Conservation (phyloP, 2,797 vertebrate species). For the Tamandua tetradactyla region DNA sequence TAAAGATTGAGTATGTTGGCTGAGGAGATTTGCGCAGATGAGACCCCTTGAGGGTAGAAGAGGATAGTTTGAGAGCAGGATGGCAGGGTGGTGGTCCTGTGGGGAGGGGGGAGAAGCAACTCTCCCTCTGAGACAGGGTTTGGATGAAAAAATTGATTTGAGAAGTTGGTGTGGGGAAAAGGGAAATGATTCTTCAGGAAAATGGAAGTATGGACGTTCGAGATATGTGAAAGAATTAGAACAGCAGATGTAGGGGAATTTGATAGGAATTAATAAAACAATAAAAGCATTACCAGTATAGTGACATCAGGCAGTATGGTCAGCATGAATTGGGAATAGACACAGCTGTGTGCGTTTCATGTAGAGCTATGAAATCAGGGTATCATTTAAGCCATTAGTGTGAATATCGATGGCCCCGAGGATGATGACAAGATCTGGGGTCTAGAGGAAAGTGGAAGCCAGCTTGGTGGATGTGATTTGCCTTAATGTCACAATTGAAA, state of each 20-base stretch:
- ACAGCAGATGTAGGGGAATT: background rate
- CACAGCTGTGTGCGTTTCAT: background rate
- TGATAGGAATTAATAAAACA: background rate
- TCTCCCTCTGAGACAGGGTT: background rate
- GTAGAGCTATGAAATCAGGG: background rate
- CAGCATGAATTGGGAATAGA: background rate
- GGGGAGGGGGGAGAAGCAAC: background rate
- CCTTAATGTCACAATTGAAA: background rate
- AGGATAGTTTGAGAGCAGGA: background rate
- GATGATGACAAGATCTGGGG: background rate
- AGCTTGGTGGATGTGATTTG: background rate
- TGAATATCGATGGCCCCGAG: background rate
- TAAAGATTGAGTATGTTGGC: background rate
- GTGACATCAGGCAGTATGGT: background rate
- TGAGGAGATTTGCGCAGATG: background rate
- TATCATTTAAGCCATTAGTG: background rate
- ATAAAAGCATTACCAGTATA: rapidly evolving
- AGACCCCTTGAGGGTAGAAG: background rate
- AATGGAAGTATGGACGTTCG: background rate
- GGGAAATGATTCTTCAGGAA: background rate
- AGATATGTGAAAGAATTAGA: background rate
- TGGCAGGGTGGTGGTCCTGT: background rate
- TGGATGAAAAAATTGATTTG: background rate
- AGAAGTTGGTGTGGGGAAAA: background rate
- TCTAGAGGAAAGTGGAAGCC: background rate